phyloP scores from a whole-genome alignment of 2,797 vertebrate species.

The Gila robusta region DNA sequence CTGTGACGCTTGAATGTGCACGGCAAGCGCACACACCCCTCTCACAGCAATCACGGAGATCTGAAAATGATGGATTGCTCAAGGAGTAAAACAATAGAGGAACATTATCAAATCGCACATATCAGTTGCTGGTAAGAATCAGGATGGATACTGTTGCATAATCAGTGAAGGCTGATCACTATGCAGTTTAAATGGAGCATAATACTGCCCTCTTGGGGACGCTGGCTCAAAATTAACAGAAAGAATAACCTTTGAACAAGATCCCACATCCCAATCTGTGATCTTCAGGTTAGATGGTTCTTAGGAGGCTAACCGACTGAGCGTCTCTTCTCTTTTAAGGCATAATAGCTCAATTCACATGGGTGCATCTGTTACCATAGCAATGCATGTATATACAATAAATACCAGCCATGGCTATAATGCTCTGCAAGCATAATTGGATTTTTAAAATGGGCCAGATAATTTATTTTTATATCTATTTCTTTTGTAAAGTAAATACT shows the following conservation, averaged over 20 bases:
- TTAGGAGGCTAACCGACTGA: conserved; percentile 14
- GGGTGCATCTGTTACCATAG: conserved; percentile 26
- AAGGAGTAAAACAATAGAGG: conserved; percentile 19
- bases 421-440: neutral
- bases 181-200: conserved; percentile 15
- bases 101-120: conserved; percentile 33
- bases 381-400: conserved; percentile 16
- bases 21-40: neutral
- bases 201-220: conserved; percentile 41
- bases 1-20: neutral
- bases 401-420: neutral
- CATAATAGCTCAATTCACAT: conserved; percentile 33
- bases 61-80: conserved; percentile 27
- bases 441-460: neutral
- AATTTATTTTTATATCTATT: neutral
- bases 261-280: neutral
- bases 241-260: conserved; percentile 39
- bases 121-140: conserved; percentile 15
- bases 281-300: conserved; percentile 23
- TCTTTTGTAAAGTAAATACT: conserved; percentile 5
- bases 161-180: conserved; percentile 18
- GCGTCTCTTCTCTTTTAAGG: conserved; percentile 2
- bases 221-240: conserved; percentile 14
- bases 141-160: conserved; percentile 4
- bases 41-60: neutral